Evolutionary conservation across 2,113 vertebrate genomes (phyloP), one percentile per base, ranked within the genome.

Genomic region (Astatotilapia flaviijosephi): DNA sequence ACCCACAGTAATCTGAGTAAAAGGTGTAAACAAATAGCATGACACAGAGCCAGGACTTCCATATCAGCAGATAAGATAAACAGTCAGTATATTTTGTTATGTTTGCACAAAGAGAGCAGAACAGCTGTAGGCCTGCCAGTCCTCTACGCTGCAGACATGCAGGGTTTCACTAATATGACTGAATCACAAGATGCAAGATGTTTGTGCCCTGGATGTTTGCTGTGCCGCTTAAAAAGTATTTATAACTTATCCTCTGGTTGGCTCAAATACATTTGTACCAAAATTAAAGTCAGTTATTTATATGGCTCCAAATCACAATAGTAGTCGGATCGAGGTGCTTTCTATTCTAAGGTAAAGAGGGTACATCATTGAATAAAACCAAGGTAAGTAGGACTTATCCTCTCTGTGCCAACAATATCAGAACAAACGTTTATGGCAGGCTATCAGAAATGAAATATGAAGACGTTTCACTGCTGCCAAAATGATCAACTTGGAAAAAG

Each of bases 51-150:
- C 26, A 26, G 55, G 56, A 14, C 84, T 49, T 84, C 68, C 68
- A 7, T 40, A 60, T 75, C 42, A 82, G 5, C 2, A 82, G 56
- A 89, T 83, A 75, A 92, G 86, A 92, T 89, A 82, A 91, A 83
- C 55, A 51, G 4, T 55, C 4, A 40, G 51, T 4, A 5, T 14
- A 54, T 81, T 73, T 55, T n/a, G 21, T 17, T 54, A 6, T 26
- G n/a, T 65, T 11, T 33, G 8, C 40, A 14, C 33, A 53, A 54
- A 54, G 14, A 83, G 89, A 80, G 33, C 80, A 83, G 7, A 70
- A 83, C 83, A 42, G 23, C 42, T 19, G 42, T 37, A 11, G 3
- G 4, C 9, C 21, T 82, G 80, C 26, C 0, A 3, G 56, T 83
- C 79, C 54, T 73, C 58, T 15, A 4, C 7, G 2, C n/a, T 19